Base-by-base conservation (phyloP, 2,797 vertebrate genomes). In the Mus spretus region DNA sequence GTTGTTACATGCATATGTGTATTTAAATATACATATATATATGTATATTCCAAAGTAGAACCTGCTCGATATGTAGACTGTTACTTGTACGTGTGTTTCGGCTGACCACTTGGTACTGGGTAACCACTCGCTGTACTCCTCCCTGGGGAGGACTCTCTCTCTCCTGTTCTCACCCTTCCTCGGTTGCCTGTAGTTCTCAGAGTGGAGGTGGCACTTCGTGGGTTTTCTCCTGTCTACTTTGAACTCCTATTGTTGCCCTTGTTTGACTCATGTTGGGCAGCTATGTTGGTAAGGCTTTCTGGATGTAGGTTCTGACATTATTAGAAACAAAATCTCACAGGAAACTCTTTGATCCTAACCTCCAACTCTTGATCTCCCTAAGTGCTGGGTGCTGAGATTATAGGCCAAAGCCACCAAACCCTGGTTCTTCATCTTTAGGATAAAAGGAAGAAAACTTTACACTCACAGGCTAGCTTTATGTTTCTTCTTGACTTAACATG, bases 401-500 rank as follows among this genome's bases (percentile, higher is more conserved):
- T 14, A 77, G 72, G 55, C 72, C 55, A 44, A 75, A 57, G 53
- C 26, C 55, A 88, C n/a, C 10, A 59, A 74, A 65, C 26, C 1
- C 37, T 74, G 12, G 3, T 14, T 44, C 34, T n/a, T 95, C 75
- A 72, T 14, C 28, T 89, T 95, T 53, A 90, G 37, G 59, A 55
- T 65, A 70, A 74, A 96, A 1, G 15, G 61, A 40, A 94, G 44
- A 53, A 94, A 95, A 80, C 53, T 80, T 75, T 47, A 31, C 6
- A 20, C 37, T 94, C 75, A 81, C 47, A 55, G 37, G 11, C 26
- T 75, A 70, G 63, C n/a, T 84, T 92, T 78, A 86, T 61, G 34
- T n/a, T 79, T 89, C 53, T 47, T 84, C 10, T 93, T 90, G 31
- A 80, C 83, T 93, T 88, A 75, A 86, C 55, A 24, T 91, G 63